Conservation (phyloP, 1,140 invertebrate species). For the Drosophila tsacasi region DNA sequence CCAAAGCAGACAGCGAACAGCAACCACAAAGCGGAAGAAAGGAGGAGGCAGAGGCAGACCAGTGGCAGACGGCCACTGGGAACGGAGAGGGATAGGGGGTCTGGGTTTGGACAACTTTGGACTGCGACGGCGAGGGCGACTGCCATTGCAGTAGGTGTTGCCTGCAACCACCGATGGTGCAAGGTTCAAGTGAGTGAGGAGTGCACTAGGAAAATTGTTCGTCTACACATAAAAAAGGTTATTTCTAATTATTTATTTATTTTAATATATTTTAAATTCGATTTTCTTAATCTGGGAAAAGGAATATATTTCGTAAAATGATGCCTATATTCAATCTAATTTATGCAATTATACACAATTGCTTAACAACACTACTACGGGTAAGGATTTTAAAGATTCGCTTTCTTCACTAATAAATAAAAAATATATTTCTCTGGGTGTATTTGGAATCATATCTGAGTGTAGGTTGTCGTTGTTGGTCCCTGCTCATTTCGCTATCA, state of each 20-base stretch:
- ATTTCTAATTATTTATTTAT: no score
- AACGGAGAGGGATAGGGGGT: neutral
- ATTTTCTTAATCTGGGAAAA: no score
- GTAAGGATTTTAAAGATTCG: neutral
- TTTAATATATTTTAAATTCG: no score
- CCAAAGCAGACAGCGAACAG: slow-evolving; percentile 37
- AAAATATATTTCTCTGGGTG: slow-evolving; percentile 10
- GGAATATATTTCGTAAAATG: no score
- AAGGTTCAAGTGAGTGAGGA: slow-evolving; percentile 46
- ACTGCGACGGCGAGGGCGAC: slow-evolving; percentile 7
- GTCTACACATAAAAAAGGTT: neutral
- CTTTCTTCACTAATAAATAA: no score
- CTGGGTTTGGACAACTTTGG: slow-evolving; percentile 40
- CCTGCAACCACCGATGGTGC: slow-evolving; percentile 63
- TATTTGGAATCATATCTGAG: slow-evolving; percentile 16
- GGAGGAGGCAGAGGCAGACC: slow-evolving; percentile 20
- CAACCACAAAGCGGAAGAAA: slow-evolving; percentile 56
- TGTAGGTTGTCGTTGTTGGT: slow-evolving; percentile 51
- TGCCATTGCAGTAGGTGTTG: slow-evolving; percentile 61
- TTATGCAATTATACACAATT: no score
- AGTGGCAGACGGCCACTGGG: slow-evolving; percentile 27
- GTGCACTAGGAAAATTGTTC: slow-evolving; percentile 16
- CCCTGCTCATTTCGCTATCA: slow-evolving; percentile 73
- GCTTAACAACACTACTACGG: no score
- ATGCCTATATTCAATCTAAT: no score